Percentiles rank a stretch among this genome's conserved stretches.
These are phyloP conservation scores for Oscheius sp. DNA, from an alignment of 1,140 invertebrate genomes.

Conservation along the genomic window DNA sequence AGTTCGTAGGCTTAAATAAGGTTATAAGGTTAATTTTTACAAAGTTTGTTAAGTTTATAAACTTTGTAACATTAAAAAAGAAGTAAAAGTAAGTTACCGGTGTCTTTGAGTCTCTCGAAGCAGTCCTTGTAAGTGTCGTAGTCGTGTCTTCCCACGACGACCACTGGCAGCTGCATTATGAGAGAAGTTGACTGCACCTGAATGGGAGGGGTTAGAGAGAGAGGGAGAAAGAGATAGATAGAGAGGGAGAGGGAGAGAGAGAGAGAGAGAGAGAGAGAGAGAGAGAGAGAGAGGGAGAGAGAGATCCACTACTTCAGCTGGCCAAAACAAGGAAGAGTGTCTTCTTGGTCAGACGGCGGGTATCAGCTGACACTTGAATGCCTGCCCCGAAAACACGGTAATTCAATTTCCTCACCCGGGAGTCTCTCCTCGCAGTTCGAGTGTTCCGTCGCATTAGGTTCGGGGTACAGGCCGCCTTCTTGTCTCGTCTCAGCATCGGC, in stretches of 20 bases:
- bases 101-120: slow-evolving; percentile 60
- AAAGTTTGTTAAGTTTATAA: background rate
- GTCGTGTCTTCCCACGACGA: slow-evolving; percentile 58
- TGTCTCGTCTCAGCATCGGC: slow-evolving; percentile 53
- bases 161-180: slow-evolving; percentile 58
- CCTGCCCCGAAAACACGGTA: too few relatives aligned
- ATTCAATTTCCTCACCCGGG: too few relatives aligned
- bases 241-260: too few relatives aligned
- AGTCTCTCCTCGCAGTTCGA: slow-evolving; percentile 29
- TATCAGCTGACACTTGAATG: background rate
- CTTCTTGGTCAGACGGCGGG: too few relatives aligned
- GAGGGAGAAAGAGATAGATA: too few relatives aligned
- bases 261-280: too few relatives aligned
- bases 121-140: slow-evolving; percentile 59
- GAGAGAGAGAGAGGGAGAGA: too few relatives aligned
- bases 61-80: too few relatives aligned
- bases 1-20: slow-evolving; percentile 51
- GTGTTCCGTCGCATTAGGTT: slow-evolving; percentile 30
- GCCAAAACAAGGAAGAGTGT: too few relatives aligned
- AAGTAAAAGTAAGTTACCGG: too few relatives aligned
- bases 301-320: too few relatives aligned
- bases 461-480: slow-evolving; percentile 51
- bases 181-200: slow-evolving; percentile 42
- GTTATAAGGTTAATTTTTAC: background rate
- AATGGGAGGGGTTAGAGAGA: too few relatives aligned